Base-by-base conservation (phyloP, 2,113 vertebrate genomes). In the Micronycteris hirsuta region DNA sequence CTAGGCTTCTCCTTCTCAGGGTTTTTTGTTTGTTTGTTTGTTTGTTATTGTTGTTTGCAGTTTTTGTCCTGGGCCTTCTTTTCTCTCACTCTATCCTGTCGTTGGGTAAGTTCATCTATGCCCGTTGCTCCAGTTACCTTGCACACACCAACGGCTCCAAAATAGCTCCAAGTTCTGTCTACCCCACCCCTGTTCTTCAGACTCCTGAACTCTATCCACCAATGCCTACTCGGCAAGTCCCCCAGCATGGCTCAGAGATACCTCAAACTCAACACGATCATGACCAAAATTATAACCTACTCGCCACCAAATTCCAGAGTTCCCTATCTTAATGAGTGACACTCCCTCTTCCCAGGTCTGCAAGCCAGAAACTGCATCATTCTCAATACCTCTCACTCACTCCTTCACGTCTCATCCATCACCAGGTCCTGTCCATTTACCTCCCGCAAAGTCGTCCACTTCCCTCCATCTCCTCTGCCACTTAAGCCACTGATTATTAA, bases 381-480 rank as follows among this genome's bases (percentile, higher is more conserved):
- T 31, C 36, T n/a, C 26, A 2, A 8, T 3, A 5, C 12, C 20
- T 17, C 45, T 3, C 4, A 0, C 31, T 36, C 1, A 2, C 49
- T 5, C 43, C 38, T 78, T 74, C 12, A 3, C 13, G 3, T 26
- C 45, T 71, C 28, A 71, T n/a, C 45, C 41, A 41, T 26, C 4
- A 7, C 26, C 22, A 49, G 15, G 1, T 63, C 54, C 90, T 45
- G 20, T 16, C 38, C 1, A 1, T 6, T 28, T 16, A 77, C 78
- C 16, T 70, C 71, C 43, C 76, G 68, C 58, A 36, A 38, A 68
- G 63, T 13, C 47, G 49, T 14, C 54, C 5, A 36, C 65, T 80
- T 56, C 14, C 58, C 52, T 49, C 33, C 45, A 36, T 9, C 28
- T 67, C 52, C 52, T 20, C 49, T 22, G 4, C 22, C 45, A 16